Evolutionary conservation across 1,140 invertebrate species (phyloP), one percentile per base, ranked within the genome.

Genomic region (Chironomus striatipennis): DNA sequence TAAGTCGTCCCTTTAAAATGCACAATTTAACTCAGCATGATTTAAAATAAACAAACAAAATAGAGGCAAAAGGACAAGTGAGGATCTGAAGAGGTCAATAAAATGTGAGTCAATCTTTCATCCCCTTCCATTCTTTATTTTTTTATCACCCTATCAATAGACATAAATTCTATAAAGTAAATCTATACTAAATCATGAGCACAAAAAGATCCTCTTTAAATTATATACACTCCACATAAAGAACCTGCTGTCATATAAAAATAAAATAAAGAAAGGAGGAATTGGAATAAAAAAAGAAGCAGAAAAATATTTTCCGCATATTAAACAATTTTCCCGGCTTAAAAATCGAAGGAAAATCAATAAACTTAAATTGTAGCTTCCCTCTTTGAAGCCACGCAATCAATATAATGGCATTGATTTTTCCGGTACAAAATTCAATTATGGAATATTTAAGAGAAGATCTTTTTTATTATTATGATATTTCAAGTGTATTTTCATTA

Each of bases 291-390:
- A 34, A 34, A 34, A 34, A 34, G 24, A 34, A 34, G 1, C 24
- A 57, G n/a, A 57, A 21, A 17, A 70, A 70, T 70, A 70, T 70
- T 70, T 70, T 70, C 65, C 65, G 65, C 65, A 70, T 70, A 70
- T 70, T 70, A 70, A 70, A 70, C 65, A 70, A 70, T 70, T 70
- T 70, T 70, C 47, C 15, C 47, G 12, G 47, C 47, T 57, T 57
- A 57, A 57, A 57, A 57, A 57, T 57, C 12, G 12, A n/a, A 57
- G 47, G 12, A 57, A 57, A 57, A 57, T 57, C 47, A 57, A 57
- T 57, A 57, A 57, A 57, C 47, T 57, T 57, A 57, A 57, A 57
- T 57, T n/a, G 47, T 57, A n/a, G 47, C 47, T 57, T 57, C 47
- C 47, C 47, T 57, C 47, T 15, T 57, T 57, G 47, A 57, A 57